These are phyloP conservation scores for Pipra filicauda DNA, from an alignment of 2,113 vertebrate genomes.

Conservation along the genomic window DNA sequence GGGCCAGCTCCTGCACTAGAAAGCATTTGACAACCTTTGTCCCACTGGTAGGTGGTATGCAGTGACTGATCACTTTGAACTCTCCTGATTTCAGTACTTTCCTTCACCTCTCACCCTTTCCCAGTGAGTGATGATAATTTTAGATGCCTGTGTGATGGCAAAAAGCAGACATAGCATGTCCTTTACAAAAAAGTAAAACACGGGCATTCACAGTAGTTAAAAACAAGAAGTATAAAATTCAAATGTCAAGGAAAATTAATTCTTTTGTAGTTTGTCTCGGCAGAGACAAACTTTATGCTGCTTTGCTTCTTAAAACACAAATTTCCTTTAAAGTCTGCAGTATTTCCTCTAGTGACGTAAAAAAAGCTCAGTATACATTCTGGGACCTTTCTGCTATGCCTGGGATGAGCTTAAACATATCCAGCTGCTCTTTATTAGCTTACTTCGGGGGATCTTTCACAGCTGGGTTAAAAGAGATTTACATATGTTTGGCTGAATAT, in stretches of 20 bases:
- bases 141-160: neutral
- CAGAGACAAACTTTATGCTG: slow-evolving; percentile 15
- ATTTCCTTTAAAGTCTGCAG: slow-evolving; percentile 43
- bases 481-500: neutral
- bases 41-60: neutral
- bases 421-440: slow-evolving; percentile 26
- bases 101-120: neutral
- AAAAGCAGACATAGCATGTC: neutral
- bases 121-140: neutral
- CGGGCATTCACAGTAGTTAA: neutral
- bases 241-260: slow-evolving; percentile 64
- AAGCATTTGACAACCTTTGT: slow-evolving; percentile 24
- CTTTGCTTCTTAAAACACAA: slow-evolving; percentile 48
- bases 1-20: slow-evolving; percentile 9
- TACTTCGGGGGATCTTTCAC: slow-evolving; percentile 28
- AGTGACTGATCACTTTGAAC: neutral
- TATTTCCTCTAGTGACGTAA: slow-evolving; percentile 26
- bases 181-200: slow-evolving; percentile 13
- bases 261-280: slow-evolving; percentile 22
- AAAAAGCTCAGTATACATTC: slow-evolving; percentile 24
- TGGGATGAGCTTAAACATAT: slow-evolving; percentile 25
- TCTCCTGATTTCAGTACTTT: slow-evolving; percentile 4
- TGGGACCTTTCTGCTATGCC: slow-evolving; percentile 24
- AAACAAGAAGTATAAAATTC: neutral
- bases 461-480: slow-evolving; percentile 35